Base-by-base conservation (phyloP, 2,797 vertebrate genomes). In the Xenops minutus region DNA sequence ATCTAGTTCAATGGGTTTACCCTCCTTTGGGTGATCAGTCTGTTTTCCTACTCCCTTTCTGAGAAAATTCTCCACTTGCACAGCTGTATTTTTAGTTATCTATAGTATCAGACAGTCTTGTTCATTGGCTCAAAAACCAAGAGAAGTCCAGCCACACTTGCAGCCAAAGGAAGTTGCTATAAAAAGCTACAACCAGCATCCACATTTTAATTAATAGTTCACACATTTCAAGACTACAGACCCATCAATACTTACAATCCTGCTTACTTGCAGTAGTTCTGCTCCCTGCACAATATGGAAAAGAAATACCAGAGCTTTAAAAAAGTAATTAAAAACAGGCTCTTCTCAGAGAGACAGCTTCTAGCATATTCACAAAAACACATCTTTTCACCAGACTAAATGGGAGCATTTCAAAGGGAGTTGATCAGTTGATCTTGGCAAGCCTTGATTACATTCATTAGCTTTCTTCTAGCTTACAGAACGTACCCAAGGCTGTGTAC, bases 401-500 rank as follows among this genome's bases (percentile, higher is more conserved):
- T 51, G 59, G 54, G 71, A 95, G 20, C 55, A 79, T 67, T 82
- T 80, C 63, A 73, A 49, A 67, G 43, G n/a, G 52, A 78, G 67
- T 56, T 61, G 36, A 91, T 74, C 85, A 67, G 82, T 20, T 95
- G 80, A 85, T 89, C 69, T n/a, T 83, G 43, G 80, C 73, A 92
- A 89, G 72, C 36, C 87, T 82, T 80, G 77, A 83, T 91, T 89
- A 76, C 41, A 43, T 93, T 89, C 43, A 84, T 95, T 72, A 94
- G 61, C 83, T 94, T 94, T 67, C 72, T 75, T 92, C 63, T 69
- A 68, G 56, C 67, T 92, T 81, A 76, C 36, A 79, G 36, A 76
- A 86, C 1, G 0, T 24, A 85, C 39, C 84, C 49, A 49, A 44
- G 67, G 44, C 83, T 87, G 56, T 59, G 67, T 64, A 84, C 56